Base-by-base conservation (phyloP, 2,888 invertebrate genomes). In the Hyposoter dolosus region DNA sequence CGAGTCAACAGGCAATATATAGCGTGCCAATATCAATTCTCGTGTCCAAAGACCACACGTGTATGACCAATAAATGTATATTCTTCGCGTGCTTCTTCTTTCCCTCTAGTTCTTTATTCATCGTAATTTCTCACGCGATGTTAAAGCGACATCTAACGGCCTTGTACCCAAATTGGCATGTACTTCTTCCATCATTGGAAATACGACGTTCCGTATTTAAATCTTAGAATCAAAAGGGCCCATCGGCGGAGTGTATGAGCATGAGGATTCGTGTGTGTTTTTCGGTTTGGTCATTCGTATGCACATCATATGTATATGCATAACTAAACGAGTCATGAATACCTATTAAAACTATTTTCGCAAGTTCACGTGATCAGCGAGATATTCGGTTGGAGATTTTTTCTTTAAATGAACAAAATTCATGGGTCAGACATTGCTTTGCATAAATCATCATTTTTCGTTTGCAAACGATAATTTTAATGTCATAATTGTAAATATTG, bases 51-150 rank as follows among this genome's bases (percentile, higher is more conserved):
- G 80, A 80, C 32, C 75, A 50, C 80, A 69, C 84, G 75, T 60
- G 83, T 75, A 35, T 81, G 75, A 75, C 76, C 53, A 75, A 63
- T 35, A 84, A 80, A 76, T 75, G 47, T 76, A 60, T 79, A 47
- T 79, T 83, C 53, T 78, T 56, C 78, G 50, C 60, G 35, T 47
- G 32, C 63, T 50, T 47, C 50, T 63, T 65, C 32, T 47, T 35
- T 71, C 60, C 71, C 66, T 53, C 53, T 74, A 50, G 40, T 81
- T 74, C 50, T 74, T 74, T 72, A 77, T 80, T 74, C 65, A 81
- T 81, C 66, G 74, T 81, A 66, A 81, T 66, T 81, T 81, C 74
- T 81, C 81, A 81, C 81, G 81, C 81, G 66, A 81, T 81, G 74
- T 74, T 74, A 40, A 72, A 56, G 74, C 72, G 81, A 74, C 74